These are phyloP conservation scores for Crocodylus rhombifer DNA, from an alignment of 2,797 vertebrate genomes.

Conservation along the genomic window DNA sequence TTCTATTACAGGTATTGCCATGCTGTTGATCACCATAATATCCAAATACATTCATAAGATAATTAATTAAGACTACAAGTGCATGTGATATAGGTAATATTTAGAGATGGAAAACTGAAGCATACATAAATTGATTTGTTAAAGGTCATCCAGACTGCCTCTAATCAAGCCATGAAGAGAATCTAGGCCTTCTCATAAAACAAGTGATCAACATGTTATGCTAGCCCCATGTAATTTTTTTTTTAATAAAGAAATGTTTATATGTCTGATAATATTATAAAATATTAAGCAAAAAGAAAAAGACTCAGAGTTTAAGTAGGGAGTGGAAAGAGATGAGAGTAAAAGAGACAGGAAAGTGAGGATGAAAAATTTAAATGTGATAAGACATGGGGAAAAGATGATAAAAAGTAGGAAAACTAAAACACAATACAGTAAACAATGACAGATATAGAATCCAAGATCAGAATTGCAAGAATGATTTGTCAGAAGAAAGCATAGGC, in stretches of 20 bases:
- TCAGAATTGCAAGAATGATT: conserved; percentile 8
- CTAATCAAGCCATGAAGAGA: too few species aligned
- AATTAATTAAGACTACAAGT: background rate
- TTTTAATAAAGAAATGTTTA: background rate
- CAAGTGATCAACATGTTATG: background rate
- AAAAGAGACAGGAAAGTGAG: background rate
- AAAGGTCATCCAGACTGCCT: background rate
- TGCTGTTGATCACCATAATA: background rate
- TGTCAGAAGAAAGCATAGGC: conserved; percentile 34
- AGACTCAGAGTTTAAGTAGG: background rate
- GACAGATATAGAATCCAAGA: conserved; percentile 26
- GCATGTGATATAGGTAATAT: background rate
- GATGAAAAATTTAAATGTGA: background rate
- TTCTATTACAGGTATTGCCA: background rate
- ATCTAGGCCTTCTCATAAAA: background rate
- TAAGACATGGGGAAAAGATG: background rate
- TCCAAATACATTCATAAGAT: background rate
- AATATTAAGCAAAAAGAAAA: background rate
- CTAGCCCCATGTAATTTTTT: background rate
- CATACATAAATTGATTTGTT: background rate
- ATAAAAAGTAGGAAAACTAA: background rate
- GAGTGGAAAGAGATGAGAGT: background rate
- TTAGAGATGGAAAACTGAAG: background rate
- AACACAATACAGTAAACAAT: background rate
- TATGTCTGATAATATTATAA: background rate